Evolutionary conservation across 92 coral and sea anemone species (phyloP), one percentile per base, ranked within the genome.

Genomic region (Pocillopora grandis): DNA sequence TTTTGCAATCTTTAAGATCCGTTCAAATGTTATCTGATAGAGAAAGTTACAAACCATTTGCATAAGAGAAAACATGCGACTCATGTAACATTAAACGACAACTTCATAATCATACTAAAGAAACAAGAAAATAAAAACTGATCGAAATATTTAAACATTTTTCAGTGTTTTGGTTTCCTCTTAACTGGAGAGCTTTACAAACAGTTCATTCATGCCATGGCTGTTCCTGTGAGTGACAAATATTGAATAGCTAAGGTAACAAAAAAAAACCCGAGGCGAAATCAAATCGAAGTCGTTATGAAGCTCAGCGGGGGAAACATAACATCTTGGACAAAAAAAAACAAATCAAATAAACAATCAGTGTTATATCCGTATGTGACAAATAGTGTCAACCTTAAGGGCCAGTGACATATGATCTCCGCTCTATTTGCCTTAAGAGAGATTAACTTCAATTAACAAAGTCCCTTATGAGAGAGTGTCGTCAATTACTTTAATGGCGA

Each of bases 391-490:
- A 35, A 37, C 17, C 16, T 70, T 70, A 70, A 70, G 36, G 42
- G 63, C 78, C 78, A 74, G 63, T 12, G 19, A 49, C 56, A 74
- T 74, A 49, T 74, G 21, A 74, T 52, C 36, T n/a, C 78, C 63
- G 49, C 62, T 49, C 56, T 62, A 74, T 74, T 74, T 13, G 10
- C 62, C 55, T 57, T 49, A n/a, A 74, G 62, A 35, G 75, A 20
- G 75, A 37, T 37, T 36, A 70, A 55, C 57, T 18, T 52, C 69
- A 64, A 17, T 79, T 58, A 75, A 58, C 48, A 61, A 78, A 86
- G 76, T 57, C 67, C 42, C 74, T 76, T 61, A 77, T 2, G 76
- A 12, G 68, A 77, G 20, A 64, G 76, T 10, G 42, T 71, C 52
- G 71, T 65, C 58, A 65, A 64, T 62, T 63, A 62, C 11, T 16